Evolutionary conservation across 1,140 invertebrate species (phyloP).

Genomic region (Aphaenogaster rudis): DNA sequence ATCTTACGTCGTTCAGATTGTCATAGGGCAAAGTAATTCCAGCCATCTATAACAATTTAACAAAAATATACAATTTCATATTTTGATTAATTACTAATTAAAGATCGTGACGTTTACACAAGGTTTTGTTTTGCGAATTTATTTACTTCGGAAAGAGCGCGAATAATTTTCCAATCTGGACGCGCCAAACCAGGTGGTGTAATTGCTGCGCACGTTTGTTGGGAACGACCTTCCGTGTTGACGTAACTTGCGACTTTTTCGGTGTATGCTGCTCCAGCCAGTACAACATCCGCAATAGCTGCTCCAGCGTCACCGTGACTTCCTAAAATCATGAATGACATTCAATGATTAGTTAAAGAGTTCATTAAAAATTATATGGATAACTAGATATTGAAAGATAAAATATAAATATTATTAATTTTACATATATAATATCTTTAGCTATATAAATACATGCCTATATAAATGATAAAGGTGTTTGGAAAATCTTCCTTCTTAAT

Average conservation of each 20-base stretch:
- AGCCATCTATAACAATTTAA: constrained; percentile 91
- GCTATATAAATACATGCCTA: constrained; percentile 88
- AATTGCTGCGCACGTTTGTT: constrained; percentile 96
- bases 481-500: constrained; percentile 93
- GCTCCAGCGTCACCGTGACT: constrained; percentile 99
- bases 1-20: constrained; percentile 93
- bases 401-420: background rate
- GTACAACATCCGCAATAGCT: constrained; percentile 95
- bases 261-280: constrained; percentile 99
- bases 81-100: background rate
- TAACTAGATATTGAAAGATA: constrained; percentile 13
- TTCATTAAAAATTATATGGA: background rate
- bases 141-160: constrained; percentile 93
- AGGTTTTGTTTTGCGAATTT: background rate
- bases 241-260: constrained; percentile 99
- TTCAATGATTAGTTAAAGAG: background rate
- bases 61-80: constrained; percentile 40
- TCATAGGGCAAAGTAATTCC: constrained; percentile 96
- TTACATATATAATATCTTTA: background rate
- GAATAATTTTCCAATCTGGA: constrained; percentile 99
- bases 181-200: constrained; percentile 97
- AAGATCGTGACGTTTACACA: background rate
- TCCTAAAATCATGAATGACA: constrained; percentile 87
- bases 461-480: constrained; percentile 97
- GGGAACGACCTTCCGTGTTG: constrained; percentile 99